Evolutionary conservation across 2,888 invertebrate species (phyloP).

Genomic region (Mythimna lalbum): DNA sequence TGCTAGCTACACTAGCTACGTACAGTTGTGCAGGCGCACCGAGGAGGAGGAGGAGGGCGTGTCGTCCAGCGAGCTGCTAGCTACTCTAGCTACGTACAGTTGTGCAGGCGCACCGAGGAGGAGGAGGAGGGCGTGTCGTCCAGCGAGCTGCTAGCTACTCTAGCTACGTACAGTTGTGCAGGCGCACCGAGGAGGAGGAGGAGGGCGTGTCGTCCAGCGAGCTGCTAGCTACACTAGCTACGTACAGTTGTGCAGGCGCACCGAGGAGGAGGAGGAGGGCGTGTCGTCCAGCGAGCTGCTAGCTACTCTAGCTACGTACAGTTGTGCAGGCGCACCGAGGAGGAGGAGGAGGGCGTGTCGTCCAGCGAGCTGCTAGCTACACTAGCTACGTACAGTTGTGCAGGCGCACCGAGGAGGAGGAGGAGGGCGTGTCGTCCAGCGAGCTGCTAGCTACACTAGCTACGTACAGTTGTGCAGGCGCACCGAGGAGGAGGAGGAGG

Average conservation of each 20-base stretch:
- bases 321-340: slow-evolving; percentile 78
- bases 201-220: slow-evolving; percentile 77
- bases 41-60: slow-evolving; percentile 5
- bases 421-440: slow-evolving; percentile 80
- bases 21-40: slow-evolving; percentile 50
- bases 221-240: slow-evolving; percentile 48
- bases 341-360: slow-evolving; percentile 79
- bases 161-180: slow-evolving; percentile 66
- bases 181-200: slow-evolving; percentile 78
- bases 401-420: slow-evolving; percentile 78
- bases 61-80: slow-evolving; percentile 5
- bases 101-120: slow-evolving; percentile 18
- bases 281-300: slow-evolving; percentile 70
- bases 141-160: slow-evolving; percentile 7
- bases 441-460: slow-evolving; percentile 39
- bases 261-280: slow-evolving; percentile 80
- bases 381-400: slow-evolving; percentile 66
- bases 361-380: slow-evolving; percentile 58
- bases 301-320: slow-evolving; percentile 57
- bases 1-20: slow-evolving; percentile 26
- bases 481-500: slow-evolving; percentile 80
- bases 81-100: slow-evolving; percentile 29
- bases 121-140: slow-evolving; percentile 7
- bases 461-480: slow-evolving; percentile 71
- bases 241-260: slow-evolving; percentile 73